A percentile compares a stretch with the other conserved stretches of the same genome.
Conservation (phyloP, 2,797 vertebrate species). For the Pseudochirops cupreus region DNA sequence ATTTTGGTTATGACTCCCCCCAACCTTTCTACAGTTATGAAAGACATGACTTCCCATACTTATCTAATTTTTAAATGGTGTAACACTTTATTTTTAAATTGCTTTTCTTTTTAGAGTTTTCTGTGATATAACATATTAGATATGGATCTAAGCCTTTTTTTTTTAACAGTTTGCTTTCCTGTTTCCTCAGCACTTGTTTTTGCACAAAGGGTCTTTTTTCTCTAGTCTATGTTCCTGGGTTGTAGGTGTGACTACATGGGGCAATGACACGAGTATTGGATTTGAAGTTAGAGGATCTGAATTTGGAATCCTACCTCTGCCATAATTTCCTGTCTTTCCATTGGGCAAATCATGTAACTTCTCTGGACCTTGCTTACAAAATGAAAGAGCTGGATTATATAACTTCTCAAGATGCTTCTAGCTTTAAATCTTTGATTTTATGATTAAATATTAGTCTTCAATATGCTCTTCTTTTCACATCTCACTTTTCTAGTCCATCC, state of each 20-base stretch:
- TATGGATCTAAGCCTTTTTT: not conserved
- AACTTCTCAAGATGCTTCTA: not conserved
- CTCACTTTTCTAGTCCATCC: not conserved
- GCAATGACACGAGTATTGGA: not conserved
- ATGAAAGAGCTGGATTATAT: not conserved
- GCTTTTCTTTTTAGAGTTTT: not conserved
- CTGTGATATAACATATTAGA: not conserved
- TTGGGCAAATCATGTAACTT: not conserved
- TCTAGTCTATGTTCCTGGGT: not conserved
- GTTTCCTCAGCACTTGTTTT: not conserved
- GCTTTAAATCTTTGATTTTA: not conserved
- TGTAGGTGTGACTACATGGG: not conserved
- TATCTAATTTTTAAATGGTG: not conserved
- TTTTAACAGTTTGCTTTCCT: not conserved
- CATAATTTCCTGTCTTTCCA: not conserved
- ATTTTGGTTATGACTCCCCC: no score
- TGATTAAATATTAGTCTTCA: not conserved
- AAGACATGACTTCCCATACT: not conserved
- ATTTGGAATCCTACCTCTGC: not conserved
- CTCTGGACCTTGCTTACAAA: not conserved
- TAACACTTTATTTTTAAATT: not conserved
- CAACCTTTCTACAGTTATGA: not conserved
- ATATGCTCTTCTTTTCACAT: not conserved
- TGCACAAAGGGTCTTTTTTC: not conserved
- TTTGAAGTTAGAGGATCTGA: not conserved